Percentiles rank a stretch among this genome's conserved stretches.
phyloP scores from a whole-genome alignment of 2,888 invertebrate genomes.

The Prosopocoilus inquinatus region DNA sequence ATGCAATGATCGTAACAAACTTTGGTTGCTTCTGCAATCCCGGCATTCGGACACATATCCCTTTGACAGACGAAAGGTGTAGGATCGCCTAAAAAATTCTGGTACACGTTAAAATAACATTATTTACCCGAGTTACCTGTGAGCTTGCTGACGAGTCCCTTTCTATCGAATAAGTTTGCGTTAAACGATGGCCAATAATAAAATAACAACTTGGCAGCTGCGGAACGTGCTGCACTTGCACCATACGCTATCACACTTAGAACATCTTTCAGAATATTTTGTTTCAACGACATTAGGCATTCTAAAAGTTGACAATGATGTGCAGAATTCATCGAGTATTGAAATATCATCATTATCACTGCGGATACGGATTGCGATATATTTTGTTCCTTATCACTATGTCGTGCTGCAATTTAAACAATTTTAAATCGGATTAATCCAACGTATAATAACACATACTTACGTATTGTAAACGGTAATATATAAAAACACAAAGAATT shows the following conservation, averaged over 20 bases:
- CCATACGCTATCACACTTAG: conserved; percentile 96
- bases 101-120: conserved; percentile 9
- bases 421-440: neutral
- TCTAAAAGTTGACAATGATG: conserved; percentile 96
- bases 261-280: conserved; percentile 87
- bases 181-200: conserved; percentile 99
- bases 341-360: conserved; percentile 96
- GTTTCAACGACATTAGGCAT: conserved; percentile 92
- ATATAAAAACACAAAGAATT: conserved; percentile 94
- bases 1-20: conserved; percentile 93
- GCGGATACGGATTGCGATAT: conserved; percentile 86
- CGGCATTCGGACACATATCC: conserved; percentile 86
- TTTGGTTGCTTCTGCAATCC: conserved; percentile 84
- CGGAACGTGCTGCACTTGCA: conserved; percentile 88
- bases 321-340: conserved; percentile 91
- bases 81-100: conserved; percentile 60
- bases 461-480: conserved; percentile 92
- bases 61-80: conserved; percentile 85
- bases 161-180: conserved; percentile 87
- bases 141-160: conserved; percentile 82
- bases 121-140: conserved; percentile 62
- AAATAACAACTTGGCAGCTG: conserved; percentile 94
- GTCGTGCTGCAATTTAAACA: conserved; percentile 57
- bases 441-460: conserved; percentile 51
- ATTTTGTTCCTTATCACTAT: conserved; percentile 71